phyloP scores from a whole-genome alignment of 2,113 vertebrate species.

The Stercorarius parasiticus region DNA sequence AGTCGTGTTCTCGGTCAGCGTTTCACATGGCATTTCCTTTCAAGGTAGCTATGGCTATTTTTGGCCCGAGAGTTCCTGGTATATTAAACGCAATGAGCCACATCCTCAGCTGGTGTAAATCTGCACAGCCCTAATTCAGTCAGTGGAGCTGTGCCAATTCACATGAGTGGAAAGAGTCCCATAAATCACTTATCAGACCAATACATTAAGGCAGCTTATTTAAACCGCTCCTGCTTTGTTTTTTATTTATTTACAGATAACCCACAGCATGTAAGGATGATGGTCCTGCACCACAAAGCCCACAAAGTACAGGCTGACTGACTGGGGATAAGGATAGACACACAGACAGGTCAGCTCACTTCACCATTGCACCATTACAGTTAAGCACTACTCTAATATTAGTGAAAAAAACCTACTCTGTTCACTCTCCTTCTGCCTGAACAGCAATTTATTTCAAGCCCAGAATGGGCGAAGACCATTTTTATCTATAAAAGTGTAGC shows the following conservation, averaged over 20 bases:
- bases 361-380: neutral
- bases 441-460: neutral
- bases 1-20: constrained; percentile 33
- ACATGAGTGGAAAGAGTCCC: neutral
- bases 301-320: neutral
- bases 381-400: neutral
- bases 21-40: constrained; percentile 66
- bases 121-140: constrained; percentile 4
- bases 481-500: neutral
- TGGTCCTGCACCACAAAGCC: neutral
- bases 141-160: constrained; percentile 5
- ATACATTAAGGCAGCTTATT: neutral
- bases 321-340: neutral
- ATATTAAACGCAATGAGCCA: neutral
- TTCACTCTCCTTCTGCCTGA: neutral
- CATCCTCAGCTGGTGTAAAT: constrained; percentile 50
- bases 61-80: constrained; percentile 22
- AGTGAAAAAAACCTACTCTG: neutral
- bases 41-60: constrained; percentile 64
- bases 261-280: neutral
- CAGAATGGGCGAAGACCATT: neutral
- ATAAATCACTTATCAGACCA: constrained; percentile 52
- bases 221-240: neutral
- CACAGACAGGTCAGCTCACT: neutral
- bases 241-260: constrained; percentile 15